phyloP scores from a whole-genome alignment of 2,113 vertebrate species.

The Meles meles region DNA sequence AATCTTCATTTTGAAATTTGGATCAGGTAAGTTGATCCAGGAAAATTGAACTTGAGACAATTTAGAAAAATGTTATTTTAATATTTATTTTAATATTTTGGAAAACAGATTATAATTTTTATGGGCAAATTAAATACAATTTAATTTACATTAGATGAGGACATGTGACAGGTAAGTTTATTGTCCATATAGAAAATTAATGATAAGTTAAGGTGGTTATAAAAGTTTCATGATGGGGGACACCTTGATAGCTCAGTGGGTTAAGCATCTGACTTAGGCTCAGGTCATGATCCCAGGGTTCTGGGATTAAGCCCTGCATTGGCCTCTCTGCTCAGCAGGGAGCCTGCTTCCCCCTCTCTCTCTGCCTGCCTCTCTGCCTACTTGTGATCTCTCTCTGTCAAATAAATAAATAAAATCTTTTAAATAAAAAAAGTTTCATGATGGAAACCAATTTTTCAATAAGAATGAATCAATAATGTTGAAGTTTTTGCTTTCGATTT shows the following conservation, averaged over 20 bases:
- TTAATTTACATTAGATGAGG: neutral
- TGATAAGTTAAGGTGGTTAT: neutral
- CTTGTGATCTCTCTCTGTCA: no score
- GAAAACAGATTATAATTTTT: neutral
- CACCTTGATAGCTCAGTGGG: no score
- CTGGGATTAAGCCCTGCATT: no score
- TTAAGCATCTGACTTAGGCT: no score
- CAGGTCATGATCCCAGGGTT: no score
- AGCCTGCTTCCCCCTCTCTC: no score
- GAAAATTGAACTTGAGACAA: neutral
- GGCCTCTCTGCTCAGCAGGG: no score
- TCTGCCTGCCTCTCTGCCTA: no score
- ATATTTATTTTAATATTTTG: neutral
- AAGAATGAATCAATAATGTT: neutral
- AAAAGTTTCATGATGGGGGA: neutral
- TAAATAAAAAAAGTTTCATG: neutral
- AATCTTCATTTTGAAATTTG: neutral
- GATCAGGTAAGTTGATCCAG: neutral
- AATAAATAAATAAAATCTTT: no score
- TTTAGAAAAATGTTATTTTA: neutral
- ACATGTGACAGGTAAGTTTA: neutral
- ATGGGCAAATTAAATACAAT: neutral
- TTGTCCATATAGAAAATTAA: neutral
- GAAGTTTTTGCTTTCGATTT: neutral
- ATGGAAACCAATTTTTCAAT: neutral